A percentile compares a stretch with the other conserved stretches of the same genome.
Conservation (phyloP, 2,113 vertebrate species). For the Alethe castanea region DNA sequence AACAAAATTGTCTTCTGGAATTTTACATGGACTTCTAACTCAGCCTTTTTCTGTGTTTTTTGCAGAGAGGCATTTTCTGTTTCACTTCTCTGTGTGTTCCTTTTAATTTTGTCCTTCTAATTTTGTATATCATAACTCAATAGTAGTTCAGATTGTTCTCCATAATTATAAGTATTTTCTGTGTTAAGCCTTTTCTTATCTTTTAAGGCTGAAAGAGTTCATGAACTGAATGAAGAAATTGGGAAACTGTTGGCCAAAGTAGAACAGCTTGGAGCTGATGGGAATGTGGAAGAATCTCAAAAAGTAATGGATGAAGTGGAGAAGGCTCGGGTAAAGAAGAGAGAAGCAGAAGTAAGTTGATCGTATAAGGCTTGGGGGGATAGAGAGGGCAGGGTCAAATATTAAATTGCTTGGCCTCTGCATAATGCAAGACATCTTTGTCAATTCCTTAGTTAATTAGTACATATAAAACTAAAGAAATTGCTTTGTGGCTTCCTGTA, state of each 20-base stretch:
- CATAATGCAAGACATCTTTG: neutral
- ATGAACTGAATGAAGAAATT: constrained; percentile 98
- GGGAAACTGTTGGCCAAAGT: constrained; percentile 95
- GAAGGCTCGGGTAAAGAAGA: constrained; percentile 90
- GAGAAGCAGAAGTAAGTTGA: constrained; percentile 91
- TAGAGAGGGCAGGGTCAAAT: neutral
- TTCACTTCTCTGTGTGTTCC: neutral
- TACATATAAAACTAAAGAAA: neutral
- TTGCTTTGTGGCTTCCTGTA: neutral
- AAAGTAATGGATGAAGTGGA: constrained; percentile 97
- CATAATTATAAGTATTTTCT: neutral
- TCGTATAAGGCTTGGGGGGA: neutral
- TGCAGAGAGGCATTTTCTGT: neutral
- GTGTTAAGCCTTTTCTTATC: neutral
- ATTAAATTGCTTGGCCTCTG: neutral
- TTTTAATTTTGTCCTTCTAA: neutral
- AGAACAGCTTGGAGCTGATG: constrained; percentile 94
- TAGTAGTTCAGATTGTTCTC: neutral
- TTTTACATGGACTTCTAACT: neutral
- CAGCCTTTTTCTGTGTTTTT: neutral
- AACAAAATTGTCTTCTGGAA: neutral
- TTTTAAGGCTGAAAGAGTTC: constrained; percentile 92
- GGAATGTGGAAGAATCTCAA: constrained; percentile 97
- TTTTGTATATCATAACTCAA: neutral
- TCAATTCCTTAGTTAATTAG: neutral